A percentile compares a stretch with the other conserved stretches of the same genome.
These are phyloP conservation scores for Luperina nickerlii DNA, from an alignment of 2,888 invertebrate genomes.

Conservation along the genomic window DNA sequence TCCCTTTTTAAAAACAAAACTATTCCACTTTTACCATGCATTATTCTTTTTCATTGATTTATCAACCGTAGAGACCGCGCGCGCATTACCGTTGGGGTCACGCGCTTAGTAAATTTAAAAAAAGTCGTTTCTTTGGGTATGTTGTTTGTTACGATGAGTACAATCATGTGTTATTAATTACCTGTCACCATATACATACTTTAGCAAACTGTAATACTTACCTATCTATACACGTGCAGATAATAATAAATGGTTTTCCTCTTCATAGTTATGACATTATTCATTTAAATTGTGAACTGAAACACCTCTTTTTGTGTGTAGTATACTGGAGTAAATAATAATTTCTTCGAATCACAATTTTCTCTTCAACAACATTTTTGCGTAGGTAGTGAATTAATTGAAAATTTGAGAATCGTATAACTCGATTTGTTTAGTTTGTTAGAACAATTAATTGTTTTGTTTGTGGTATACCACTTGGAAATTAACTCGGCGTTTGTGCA, in stretches of 20 bases:
- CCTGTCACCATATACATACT: background rate
- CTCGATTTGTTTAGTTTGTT: constrained; percentile 27
- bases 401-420: constrained; percentile 14
- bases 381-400: constrained; percentile 6
- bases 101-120: too few species aligned
- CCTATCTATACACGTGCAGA: background rate
- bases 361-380: background rate
- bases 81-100: background rate
- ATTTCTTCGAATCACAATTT: background rate
- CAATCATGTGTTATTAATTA: too few species aligned
- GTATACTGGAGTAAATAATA: background rate
- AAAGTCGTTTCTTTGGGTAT: too few species aligned
- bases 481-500: constrained; percentile 20
- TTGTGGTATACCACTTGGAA: constrained; percentile 28
- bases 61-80: background rate
- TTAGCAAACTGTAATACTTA: background rate
- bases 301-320: background rate
- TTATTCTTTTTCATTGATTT: background rate
- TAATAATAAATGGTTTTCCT: background rate
- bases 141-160: too few species aligned
- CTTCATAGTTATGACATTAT: background rate
- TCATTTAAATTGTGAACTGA: background rate
- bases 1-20: background rate
- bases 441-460: constrained; percentile 39
- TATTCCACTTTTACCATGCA: background rate